Percentiles rank a stretch among this genome's conserved stretches.
phyloP scores from a whole-genome alignment of 2,113 vertebrate genomes.

The Scartelaos histophorus region DNA sequence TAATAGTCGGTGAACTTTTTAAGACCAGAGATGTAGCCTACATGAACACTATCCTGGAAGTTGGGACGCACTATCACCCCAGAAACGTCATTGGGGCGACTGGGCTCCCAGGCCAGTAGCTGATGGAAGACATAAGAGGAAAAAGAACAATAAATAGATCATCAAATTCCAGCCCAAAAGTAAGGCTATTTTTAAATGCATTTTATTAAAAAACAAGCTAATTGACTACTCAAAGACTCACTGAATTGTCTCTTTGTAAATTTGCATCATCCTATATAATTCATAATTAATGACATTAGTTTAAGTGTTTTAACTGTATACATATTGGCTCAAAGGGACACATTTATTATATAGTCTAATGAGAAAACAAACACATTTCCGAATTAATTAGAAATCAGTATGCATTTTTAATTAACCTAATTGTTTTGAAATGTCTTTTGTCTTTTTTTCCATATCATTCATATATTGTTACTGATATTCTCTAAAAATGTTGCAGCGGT shows the following conservation, averaged over 20 bases:
- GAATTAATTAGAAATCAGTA: too few species aligned
- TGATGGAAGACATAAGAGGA: slow-evolving; percentile 48
- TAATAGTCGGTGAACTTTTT: slow-evolving; percentile 92
- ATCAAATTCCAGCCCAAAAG: too few species aligned
- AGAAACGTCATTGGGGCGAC: slow-evolving; percentile 82
- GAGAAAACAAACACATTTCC: too few species aligned
- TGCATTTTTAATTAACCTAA: background rate
- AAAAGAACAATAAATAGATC: background rate
- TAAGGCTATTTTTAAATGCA: too few species aligned
- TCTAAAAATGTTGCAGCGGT: background rate
- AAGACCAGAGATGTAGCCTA: slow-evolving; percentile 87
- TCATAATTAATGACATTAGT: too few species aligned
- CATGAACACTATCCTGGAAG: slow-evolving; percentile 93
- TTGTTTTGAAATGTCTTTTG: background rate
- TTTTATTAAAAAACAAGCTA: too few species aligned
- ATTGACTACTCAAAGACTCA: too few species aligned
- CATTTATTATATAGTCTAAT: too few species aligned
- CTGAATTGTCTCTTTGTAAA: too few species aligned
- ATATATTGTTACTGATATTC: background rate
- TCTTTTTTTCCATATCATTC: background rate
- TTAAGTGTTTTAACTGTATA: too few species aligned
- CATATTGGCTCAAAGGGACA: too few species aligned
- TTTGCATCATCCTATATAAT: too few species aligned
- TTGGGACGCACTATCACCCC: slow-evolving; percentile 90
- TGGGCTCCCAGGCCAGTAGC: slow-evolving; percentile 93